Conservation (phyloP, 2,113 vertebrate species). For the Electrona antarctica region DNA sequence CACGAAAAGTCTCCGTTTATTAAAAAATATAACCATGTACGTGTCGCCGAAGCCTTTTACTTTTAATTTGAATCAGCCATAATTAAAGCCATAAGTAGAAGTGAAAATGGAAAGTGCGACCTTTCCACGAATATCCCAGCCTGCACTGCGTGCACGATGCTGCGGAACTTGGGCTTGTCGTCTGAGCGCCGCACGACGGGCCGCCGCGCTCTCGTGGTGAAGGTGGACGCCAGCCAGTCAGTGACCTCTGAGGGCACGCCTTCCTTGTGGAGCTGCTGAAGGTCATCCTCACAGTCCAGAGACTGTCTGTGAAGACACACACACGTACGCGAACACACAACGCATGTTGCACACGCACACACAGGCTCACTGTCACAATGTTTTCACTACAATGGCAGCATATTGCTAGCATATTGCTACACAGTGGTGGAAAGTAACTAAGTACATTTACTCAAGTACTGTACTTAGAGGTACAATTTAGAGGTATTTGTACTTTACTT, state of each 20-base stretch:
- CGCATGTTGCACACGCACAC: neutral
- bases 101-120: constrained; percentile 61
- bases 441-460: too few relatives aligned
- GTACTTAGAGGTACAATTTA: too few relatives aligned
- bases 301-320: constrained; percentile 79
- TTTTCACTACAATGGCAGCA: too few relatives aligned
- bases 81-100: neutral
- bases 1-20: too few relatives aligned
- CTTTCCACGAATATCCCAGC: constrained; percentile 95
- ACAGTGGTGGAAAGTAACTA: too few relatives aligned
- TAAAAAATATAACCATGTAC: too few relatives aligned
- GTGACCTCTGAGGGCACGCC: constrained; percentile 90
- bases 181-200: constrained; percentile 80
- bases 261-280: constrained; percentile 89
- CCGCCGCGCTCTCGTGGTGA: constrained; percentile 85
- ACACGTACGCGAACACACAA: neutral
- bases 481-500: too few relatives aligned
- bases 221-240: constrained; percentile 93
- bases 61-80: neutral
- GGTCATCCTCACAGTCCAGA: constrained; percentile 89
- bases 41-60: too few relatives aligned
- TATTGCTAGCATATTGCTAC: too few relatives aligned
- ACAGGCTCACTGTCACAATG: constrained; percentile 1
- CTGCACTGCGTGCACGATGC: constrained; percentile 93
- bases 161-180: constrained; percentile 93